A percentile compares a stretch with the other conserved stretches of the same genome.
phyloP scores from a whole-genome alignment of 2,797 vertebrate genomes.

The Merluccius polli region DNA sequence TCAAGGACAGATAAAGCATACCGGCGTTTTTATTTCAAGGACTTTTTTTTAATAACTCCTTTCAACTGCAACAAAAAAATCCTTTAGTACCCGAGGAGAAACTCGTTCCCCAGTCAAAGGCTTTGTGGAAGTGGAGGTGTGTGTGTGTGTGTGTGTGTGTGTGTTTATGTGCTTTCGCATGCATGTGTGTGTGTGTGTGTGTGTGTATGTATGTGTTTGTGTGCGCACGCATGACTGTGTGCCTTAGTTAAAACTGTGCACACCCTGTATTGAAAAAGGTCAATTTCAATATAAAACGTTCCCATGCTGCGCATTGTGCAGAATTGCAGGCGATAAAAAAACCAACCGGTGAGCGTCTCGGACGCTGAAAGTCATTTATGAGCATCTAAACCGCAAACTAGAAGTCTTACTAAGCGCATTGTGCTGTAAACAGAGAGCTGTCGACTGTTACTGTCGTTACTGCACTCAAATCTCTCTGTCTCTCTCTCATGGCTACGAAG shows the following conservation, averaged over 20 bases:
- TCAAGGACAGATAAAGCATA: not conserved
- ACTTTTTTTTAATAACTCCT: not conserved
- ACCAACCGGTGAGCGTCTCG: not conserved
- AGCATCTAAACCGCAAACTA: not conserved
- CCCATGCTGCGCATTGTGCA: not conserved
- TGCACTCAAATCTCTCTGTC: not conserved
- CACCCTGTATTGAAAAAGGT: not conserved
- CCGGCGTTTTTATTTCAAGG: not conserved
- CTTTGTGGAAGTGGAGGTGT: not conserved
- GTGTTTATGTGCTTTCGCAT: no score
- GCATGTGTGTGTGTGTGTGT: not conserved
- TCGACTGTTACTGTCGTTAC: not conserved
- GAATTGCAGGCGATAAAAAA: not conserved
- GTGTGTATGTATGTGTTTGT: not conserved
- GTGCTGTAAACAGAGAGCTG: not conserved
- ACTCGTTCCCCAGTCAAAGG: not conserved
- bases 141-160: not conserved
- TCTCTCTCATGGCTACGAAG: not conserved
- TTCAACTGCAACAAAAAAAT: not conserved
- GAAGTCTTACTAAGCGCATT: not conserved
- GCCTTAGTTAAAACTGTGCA: not conserved
- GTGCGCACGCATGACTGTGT: not conserved
- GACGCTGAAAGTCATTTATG: not conserved
- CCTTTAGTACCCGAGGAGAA: not conserved
- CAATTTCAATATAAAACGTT: not conserved